These are phyloP conservation scores for Edolisoma coerulescens DNA, from an alignment of 2,113 vertebrate species.

Conservation along the genomic window DNA sequence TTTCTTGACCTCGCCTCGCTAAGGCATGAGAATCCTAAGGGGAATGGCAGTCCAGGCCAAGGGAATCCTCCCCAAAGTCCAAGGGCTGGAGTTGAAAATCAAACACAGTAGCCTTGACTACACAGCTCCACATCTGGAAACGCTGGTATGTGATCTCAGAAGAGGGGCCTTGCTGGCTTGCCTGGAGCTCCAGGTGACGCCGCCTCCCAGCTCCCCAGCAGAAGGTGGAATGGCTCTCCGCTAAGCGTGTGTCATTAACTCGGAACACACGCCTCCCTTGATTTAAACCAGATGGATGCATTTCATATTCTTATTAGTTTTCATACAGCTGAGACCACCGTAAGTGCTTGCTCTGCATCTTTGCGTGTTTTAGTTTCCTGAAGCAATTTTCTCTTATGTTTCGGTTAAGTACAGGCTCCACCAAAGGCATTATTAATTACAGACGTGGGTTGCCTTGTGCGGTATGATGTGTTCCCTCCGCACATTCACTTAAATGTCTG, in stretches of 20 bases:
- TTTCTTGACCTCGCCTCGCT: not conserved
- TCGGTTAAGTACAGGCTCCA: not conserved
- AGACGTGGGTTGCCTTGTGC: not conserved
- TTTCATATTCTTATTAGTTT: not conserved
- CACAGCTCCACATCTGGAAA: not conserved
- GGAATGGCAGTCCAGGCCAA: not conserved
- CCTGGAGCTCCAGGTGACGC: not conserved
- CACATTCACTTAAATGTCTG: not conserved
- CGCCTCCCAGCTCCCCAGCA: not conserved
- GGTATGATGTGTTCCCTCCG: not conserved
- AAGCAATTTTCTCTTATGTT: not conserved
- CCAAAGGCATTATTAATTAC: constrained; percentile 2
- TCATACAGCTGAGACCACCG: not conserved
- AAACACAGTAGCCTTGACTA: not conserved
- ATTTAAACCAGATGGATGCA: not conserved
- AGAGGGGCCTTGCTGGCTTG: not conserved
- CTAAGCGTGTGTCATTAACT: not conserved
- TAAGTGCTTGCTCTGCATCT: not conserved
- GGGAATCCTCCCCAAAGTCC: not conserved
- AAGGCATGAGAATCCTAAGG: not conserved
- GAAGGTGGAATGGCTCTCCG: not conserved
- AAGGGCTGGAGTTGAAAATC: not conserved
- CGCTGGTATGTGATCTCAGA: not conserved
- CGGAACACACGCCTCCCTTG: not conserved
- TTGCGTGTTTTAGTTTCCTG: constrained; percentile 31